phyloP scores from a whole-genome alignment of 23 tunicate species.

The Trididemnum miniatum region DNA sequence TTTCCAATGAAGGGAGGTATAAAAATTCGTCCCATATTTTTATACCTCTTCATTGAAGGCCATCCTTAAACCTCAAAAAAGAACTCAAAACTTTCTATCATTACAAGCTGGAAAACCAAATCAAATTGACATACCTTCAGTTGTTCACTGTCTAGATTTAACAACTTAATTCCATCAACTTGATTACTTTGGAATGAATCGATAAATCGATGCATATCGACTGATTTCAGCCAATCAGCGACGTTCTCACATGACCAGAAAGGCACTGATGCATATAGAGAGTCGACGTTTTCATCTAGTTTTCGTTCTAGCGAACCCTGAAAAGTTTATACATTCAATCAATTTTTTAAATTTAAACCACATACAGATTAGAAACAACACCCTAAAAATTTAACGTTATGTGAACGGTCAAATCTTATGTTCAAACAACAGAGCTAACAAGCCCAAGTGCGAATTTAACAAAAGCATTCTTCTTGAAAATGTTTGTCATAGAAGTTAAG shows the following conservation, averaged over 20 bases:
- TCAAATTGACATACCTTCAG: constrained; percentile 55
- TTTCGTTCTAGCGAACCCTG: background rate
- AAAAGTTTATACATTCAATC: background rate
- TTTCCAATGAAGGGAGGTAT: no score
- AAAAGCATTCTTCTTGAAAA: no score
- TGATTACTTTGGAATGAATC: constrained; percentile 15
- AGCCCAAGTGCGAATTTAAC: no score
- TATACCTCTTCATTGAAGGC: no score
- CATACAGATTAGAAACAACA: background rate
- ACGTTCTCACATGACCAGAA: constrained; percentile 68
- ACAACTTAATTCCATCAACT: constrained; percentile 53
- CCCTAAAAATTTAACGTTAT: no score
- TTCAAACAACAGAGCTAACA: no score
- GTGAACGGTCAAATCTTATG: no score
- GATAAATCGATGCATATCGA: constrained; percentile 31
- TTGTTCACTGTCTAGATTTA: constrained; percentile 51
- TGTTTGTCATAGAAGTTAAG: no score
- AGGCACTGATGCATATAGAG: background rate
- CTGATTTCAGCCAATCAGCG: constrained; percentile 53
- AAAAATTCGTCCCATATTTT: no score
- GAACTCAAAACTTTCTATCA: no score
- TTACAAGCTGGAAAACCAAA: no score
- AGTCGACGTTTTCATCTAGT: background rate
- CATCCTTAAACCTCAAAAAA: no score
- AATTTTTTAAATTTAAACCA: background rate